Evolutionary conservation across 2,113 vertebrate genomes (phyloP).

Genomic region (Delphinus delphis): DNA sequence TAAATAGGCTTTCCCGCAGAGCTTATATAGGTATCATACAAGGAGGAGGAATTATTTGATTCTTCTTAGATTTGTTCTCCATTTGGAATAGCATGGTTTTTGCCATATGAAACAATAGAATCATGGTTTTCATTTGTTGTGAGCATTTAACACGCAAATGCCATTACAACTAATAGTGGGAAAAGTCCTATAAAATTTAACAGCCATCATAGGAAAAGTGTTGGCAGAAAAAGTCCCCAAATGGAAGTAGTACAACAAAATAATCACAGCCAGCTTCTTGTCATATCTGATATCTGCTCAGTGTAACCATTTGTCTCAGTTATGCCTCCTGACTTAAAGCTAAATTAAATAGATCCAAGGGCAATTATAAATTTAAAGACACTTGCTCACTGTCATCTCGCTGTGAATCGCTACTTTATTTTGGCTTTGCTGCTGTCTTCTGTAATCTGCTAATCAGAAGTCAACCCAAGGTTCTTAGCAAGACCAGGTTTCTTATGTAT

Average conservation of each 20-base stretch:
- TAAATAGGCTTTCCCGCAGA: constrained; percentile 46
- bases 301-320: constrained; percentile 57
- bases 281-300: constrained; percentile 59
- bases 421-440: constrained; percentile 58
- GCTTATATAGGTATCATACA: constrained; percentile 51
- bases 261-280: constrained; percentile 30
- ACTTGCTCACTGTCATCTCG: constrained; percentile 74
- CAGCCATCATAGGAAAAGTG: constrained; percentile 80
- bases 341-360: constrained; percentile 80
- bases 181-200: constrained; percentile 82
- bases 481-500: not conserved
- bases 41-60: constrained; percentile 59
- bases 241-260: not conserved
- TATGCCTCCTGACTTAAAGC: constrained; percentile 69
- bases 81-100: constrained; percentile 71
- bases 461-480: constrained; percentile 5
- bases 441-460: constrained; percentile 60
- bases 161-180: constrained; percentile 81
- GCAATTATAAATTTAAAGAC: constrained; percentile 79
- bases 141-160: constrained; percentile 80
- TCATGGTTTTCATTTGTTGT: constrained; percentile 80
- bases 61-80: constrained; percentile 74
- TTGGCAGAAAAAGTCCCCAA: constrained; percentile 75
- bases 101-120: constrained; percentile 69
- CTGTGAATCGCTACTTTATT: constrained; percentile 61